Base-by-base conservation (phyloP, 2,797 vertebrate genomes). In the Psittacula echo region DNA sequence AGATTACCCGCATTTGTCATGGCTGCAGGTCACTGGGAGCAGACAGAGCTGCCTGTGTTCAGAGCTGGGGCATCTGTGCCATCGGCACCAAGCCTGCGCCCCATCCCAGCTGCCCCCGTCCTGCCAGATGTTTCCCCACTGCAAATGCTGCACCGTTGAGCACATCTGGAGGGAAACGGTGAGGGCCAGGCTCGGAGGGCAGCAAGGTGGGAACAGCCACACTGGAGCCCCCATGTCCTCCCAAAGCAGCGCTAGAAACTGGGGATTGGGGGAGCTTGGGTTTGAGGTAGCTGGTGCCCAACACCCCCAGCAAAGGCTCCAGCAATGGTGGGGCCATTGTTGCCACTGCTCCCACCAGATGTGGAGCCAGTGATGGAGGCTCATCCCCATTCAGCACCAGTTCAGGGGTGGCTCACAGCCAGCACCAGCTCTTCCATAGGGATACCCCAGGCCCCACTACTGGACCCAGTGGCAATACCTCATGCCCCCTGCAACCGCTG, bases 11-110 rank as follows among this genome's bases (percentile, higher is more conserved):
- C 90, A 81, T 94, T 93, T 32, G 95, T 93, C 94, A 91, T 13
- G 92, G 90, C 81, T 27, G 64, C 58, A 3, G 87, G 91, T 24
- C 80, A 14, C 32, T 2, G 53, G 26, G 2, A n/a, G 73, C 76
- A 37, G 41, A 94, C 95, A 95, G 94, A 95, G 87, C 95, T 1
- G 71, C 78, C 85, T 67, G 37, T 85, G 94, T 91, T 89, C 17
- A 5, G 42, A 65, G 39, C 54, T 3, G 2, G 17, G 4, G 58
- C 60, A 66, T 72, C 58, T 60, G 85, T 62, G 61, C 68, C 89
- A 73, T 21, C 39, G 5, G 78, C 65, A 34, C 30, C 10, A n/a
- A 16, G 44, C 72, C 53, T 15, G 53, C 42, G 1, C 56, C 67
- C 11, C 17, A 5, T 17, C 86, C 13, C 65, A 27, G 72, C 74